Evolutionary conservation across 2,888 invertebrate species (phyloP).

Genomic region (Microctonus aethiopoides): DNA sequence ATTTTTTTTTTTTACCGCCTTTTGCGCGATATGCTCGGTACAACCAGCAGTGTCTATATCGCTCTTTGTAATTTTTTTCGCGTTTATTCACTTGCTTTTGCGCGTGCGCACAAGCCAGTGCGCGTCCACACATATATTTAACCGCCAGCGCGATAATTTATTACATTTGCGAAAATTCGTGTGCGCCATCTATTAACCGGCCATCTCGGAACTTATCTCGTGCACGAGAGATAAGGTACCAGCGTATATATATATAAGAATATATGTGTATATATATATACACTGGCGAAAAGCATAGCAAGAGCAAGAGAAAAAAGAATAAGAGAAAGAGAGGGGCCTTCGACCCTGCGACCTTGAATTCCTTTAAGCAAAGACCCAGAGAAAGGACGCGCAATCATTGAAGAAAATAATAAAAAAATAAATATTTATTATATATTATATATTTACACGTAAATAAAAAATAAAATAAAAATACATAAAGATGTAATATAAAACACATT

Average conservation of each 20-base stretch:
- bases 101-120: not conserved
- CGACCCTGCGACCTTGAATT: slow-evolving; percentile 33
- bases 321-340: slow-evolving; percentile 28
- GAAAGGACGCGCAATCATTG: slow-evolving; percentile 15
- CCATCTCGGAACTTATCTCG: slow-evolving; percentile 36
- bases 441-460: not conserved
- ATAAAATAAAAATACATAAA: not conserved
- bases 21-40: slow-evolving; percentile 4
- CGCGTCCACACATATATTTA: not conserved
- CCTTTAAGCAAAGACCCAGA: slow-evolving; percentile 18
- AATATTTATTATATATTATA: not conserved
- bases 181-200: slow-evolving; percentile 52
- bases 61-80: slow-evolving; percentile 7
- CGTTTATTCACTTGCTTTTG: slow-evolving; percentile 4
- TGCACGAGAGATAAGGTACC: slow-evolving; percentile 37
- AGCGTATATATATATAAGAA: slow-evolving; percentile 28
- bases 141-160: slow-evolving; percentile 51
- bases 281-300: not conserved
- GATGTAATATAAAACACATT: not conserved
- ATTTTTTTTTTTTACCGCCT: slow-evolving; percentile 8
- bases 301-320: no score
- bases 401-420: not conserved
- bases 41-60: slow-evolving; percentile 11
- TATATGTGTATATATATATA: slow-evolving; percentile 20
- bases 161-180: slow-evolving; percentile 59